phyloP scores from a whole-genome alignment of 2,888 invertebrate genomes.

The Scaptomyza reducta region DNA sequence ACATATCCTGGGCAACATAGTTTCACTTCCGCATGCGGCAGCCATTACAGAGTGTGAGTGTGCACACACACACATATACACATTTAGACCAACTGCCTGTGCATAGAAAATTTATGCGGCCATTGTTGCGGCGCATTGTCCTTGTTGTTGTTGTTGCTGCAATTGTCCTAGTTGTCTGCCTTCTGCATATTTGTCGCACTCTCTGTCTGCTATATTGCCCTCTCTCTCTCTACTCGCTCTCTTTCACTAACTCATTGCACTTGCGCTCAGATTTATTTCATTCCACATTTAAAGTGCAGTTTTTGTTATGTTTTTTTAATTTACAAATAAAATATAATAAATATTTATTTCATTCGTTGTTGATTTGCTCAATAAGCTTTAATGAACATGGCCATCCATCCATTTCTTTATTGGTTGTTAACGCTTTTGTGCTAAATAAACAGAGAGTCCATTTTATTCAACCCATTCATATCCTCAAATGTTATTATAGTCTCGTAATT shows the following conservation, averaged over 20 bases:
- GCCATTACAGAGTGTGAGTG: conserved; percentile 59
- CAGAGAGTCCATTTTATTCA: conserved; percentile 39
- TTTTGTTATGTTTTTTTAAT: conserved; percentile 15
- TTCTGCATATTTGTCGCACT: conserved; percentile 76
- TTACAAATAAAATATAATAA: conserved; percentile 21
- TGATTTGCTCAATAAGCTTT: conserved; percentile 59
- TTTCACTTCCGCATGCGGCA: conserved; percentile 75
- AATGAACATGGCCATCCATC: conserved; percentile 50
- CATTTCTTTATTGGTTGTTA: conserved; percentile 48
- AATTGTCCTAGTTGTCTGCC: conserved; percentile 74
- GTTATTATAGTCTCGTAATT: conserved; percentile 72
- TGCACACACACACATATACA: conserved; percentile 35
- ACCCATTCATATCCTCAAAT: conserved; percentile 58
- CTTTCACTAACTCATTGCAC: conserved; percentile 40
- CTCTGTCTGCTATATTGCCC: conserved; percentile 54
- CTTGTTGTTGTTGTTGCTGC: conserved; percentile 41
- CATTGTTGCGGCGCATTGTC: conserved; percentile 73
- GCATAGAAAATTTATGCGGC: conserved; percentile 77
- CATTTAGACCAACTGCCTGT: conserved; percentile 33
- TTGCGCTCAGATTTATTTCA: conserved; percentile 54
- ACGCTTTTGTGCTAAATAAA: conserved; percentile 50
- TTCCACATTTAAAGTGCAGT: conserved; percentile 43
- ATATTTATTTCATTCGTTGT: conserved; percentile 52
- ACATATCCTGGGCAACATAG: conserved; percentile 79
- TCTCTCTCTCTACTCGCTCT: conserved; percentile 9